Percentiles rank a stretch among this genome's conserved stretches.
Evolutionary conservation across 2,113 vertebrate species (phyloP).

Genomic region (Anhinga anhinga): DNA sequence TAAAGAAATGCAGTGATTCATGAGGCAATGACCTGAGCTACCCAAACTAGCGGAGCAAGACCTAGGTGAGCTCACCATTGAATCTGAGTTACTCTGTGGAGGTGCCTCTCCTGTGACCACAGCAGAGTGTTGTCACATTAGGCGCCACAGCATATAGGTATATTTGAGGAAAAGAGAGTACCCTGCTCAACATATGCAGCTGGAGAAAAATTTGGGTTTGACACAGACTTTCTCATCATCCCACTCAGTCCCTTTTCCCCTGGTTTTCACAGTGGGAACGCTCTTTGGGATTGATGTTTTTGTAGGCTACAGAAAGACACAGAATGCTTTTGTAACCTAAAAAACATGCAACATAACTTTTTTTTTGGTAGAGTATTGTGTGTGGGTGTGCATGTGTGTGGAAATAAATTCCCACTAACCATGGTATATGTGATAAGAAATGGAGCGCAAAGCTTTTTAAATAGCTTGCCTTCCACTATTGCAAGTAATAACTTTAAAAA

Average conservation of each 20-base stretch:
- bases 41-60: not conserved
- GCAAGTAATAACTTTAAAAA: constrained; percentile 8
- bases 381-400: not conserved
- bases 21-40: not conserved
- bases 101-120: not conserved
- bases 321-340: not conserved
- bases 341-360: not conserved
- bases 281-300: not conserved
- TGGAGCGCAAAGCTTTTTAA: constrained; percentile 5
- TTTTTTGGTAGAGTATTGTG: not conserved
- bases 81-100: not conserved
- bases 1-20: not conserved
- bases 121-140: not conserved
- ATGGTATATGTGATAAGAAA: not conserved
- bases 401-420: not conserved
- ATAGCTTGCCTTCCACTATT: constrained; percentile 5
- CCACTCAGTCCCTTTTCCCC: not conserved
- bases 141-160: not conserved
- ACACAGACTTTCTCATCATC: not conserved
- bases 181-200: not conserved
- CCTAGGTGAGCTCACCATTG: fast-evolving
- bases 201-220: not conserved
- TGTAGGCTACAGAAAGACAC: not conserved
- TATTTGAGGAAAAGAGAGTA: not conserved
- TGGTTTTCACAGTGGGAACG: not conserved